Conservation (phyloP, 92 coral and sea anemone species). For the Phenganax subtilis region DNA sequence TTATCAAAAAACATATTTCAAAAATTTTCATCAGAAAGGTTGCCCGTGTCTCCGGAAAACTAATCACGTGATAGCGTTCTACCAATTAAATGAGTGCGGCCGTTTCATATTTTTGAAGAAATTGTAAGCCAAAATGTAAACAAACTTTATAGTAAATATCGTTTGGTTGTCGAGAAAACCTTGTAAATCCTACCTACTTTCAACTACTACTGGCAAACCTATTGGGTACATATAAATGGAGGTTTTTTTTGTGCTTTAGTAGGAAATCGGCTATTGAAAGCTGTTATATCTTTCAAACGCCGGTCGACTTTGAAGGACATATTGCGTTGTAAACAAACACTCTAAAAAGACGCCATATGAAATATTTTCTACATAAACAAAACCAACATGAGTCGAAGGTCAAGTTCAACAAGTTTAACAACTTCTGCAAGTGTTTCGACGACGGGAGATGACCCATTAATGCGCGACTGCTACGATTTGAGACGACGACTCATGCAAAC, state of each 20-base stretch:
- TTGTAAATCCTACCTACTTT: no score
- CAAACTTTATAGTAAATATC: constrained; percentile 16
- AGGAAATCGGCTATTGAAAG: not conserved
- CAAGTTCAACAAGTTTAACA: constrained; percentile 79
- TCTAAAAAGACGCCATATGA: constrained; percentile 18
- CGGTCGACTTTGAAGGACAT: not conserved
- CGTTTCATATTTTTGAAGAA: not conserved
- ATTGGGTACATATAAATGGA: not conserved
- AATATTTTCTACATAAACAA: constrained; percentile 7
- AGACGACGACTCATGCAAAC: constrained; percentile 89
- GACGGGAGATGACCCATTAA: constrained; percentile 82
- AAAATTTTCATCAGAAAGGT: not conserved
- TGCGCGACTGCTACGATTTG: constrained; percentile 93
- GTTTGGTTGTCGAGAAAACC: not conserved
- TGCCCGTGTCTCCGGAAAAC: not conserved
- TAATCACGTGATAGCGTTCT: not conserved
- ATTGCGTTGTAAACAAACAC: constrained; percentile 3
- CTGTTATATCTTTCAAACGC: not conserved
- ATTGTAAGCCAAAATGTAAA: constrained; percentile 12
- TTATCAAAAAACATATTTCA: no score
- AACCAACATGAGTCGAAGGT: constrained; percentile 85
- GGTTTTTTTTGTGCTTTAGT: not conserved
- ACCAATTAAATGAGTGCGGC: constrained; percentile 18
- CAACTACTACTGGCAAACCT: not conserved
- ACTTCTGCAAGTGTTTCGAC: constrained; percentile 80